These are phyloP conservation scores for Psylliodes chrysocephalus DNA, from an alignment of 2,888 invertebrate genomes.

Conservation along the genomic window DNA sequence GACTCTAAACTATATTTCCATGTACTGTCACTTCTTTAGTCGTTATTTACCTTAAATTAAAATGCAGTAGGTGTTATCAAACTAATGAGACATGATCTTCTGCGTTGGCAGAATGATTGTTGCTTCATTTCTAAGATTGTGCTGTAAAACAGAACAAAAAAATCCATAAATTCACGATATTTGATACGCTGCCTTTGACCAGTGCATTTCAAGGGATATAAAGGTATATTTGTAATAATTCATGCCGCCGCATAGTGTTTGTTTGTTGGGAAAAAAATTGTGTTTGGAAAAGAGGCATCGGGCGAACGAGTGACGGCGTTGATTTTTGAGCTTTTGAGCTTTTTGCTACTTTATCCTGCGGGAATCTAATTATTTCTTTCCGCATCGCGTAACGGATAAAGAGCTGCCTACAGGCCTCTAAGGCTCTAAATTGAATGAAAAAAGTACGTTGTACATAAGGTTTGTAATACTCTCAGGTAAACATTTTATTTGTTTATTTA, in stretches of 20 bases:
- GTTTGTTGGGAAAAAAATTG: background rate
- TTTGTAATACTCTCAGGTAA: background rate
- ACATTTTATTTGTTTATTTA: background rate
- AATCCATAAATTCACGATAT: too few species aligned
- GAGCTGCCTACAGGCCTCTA: background rate
- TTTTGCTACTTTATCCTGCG: conserved; percentile 12
- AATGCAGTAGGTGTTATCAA: too few species aligned
- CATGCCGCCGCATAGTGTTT: background rate
- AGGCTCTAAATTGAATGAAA: background rate
- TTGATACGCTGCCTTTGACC: too few species aligned
- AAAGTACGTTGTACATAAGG: background rate
- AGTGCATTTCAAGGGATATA: too few species aligned
- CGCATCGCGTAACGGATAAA: background rate
- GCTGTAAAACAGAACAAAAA: too few species aligned
- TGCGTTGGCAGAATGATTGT: too few species aligned
- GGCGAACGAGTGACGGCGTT: background rate
- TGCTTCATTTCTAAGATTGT: too few species aligned
- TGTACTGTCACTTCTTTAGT: too few species aligned
- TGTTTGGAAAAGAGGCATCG: background rate
- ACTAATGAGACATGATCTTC: too few species aligned
- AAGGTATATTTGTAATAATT: too few species aligned
- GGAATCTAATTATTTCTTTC: conserved; percentile 17
- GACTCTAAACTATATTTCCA: too few species aligned
- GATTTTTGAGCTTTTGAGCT: conserved; percentile 15
- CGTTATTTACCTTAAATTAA: too few species aligned